Base-by-base conservation (phyloP, 1,140 invertebrate genomes). In the Drosophila bocki region DNA sequence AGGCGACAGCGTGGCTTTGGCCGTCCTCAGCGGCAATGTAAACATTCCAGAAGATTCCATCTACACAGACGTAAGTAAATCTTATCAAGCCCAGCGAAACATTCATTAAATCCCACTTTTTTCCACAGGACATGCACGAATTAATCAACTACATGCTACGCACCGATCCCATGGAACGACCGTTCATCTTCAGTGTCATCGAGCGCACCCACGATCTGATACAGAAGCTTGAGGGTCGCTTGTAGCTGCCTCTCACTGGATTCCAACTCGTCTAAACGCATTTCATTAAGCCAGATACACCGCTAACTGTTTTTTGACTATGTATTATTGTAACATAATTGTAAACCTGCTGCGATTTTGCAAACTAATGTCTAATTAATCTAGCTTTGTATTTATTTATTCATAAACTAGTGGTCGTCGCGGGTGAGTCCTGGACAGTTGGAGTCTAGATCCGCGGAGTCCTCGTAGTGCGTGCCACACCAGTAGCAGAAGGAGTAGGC, bases 1-100 rank as follows among this genome's bases (percentile, higher is more conserved):
- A 82, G 97, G 97, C 4, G 97, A 98, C 91, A 97, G 97, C 77
- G 96, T 98, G 6, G 97, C 97, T 29, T 93, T 98, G 65, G 97
- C 97, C 64, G 96, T 97, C 4, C 95, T 97, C 37, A 97, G 96
- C 91, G 96, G 96, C 47, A 96, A 95, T 83, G 93, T 97, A 15
- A 94, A 94, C 85, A 96, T 97, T 93, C 96, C 96, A 41, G 94
- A 96, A 92, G 94, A 95, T 87, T 93, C 95, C 26, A 95, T 95
- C 19, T 97, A 95, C 92, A 94, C 94, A 47, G 93, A 96, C 91
- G 95, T 95, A 93, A 87, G 15, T 3, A 2, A 13, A 26, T 13
- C 7, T 8, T n/a, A 0, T 1, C 3, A 19, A 7, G 3, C 12
- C n/a, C 11, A 7, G 1, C 11, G 8, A 41, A 5, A 6, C 3